A percentile compares a stretch with the other conserved stretches of the same genome.
phyloP scores from a whole-genome alignment of 2,797 vertebrate species.

The Halcyon chelicuti region DNA sequence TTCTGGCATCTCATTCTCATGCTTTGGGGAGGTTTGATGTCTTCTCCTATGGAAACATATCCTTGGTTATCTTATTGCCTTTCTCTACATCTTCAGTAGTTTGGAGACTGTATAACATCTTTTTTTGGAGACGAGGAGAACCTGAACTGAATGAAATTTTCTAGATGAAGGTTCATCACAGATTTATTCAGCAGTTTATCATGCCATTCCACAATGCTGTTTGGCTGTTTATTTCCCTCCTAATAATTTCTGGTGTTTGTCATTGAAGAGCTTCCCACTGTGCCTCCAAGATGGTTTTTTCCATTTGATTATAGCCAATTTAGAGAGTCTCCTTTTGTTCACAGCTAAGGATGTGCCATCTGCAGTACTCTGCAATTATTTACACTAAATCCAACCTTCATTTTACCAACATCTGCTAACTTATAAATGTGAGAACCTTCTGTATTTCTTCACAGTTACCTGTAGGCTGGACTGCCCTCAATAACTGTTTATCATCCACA shows the following conservation, averaged over 20 bases:
- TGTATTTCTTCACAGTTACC: slow-evolving; percentile 1
- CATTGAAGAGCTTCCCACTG: background rate
- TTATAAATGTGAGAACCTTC: slow-evolving; percentile 5
- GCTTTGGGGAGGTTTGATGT: background rate
- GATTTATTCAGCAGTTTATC: background rate
- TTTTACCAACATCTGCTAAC: background rate
- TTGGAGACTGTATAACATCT: background rate
- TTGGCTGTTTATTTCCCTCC: background rate
- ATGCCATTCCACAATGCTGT: background rate
- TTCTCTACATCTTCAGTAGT: background rate
- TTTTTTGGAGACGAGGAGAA: background rate
- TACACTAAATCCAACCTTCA: background rate
- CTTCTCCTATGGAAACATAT: background rate
- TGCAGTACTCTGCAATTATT: slow-evolving; percentile 26
- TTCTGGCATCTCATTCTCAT: background rate
- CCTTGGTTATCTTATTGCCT: background rate
- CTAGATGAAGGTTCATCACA: background rate
- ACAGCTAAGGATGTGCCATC: background rate
- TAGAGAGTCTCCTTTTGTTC: background rate
- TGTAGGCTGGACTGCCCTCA: background rate
- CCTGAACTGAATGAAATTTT: background rate
- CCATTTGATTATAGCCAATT: slow-evolving; percentile 16
- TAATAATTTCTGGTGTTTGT: slow-evolving; percentile 4
- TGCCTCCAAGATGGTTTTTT: background rate
- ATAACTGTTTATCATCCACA: background rate